Conservation (phyloP, 2,113 vertebrate genomes). For the Setophaga petechia region DNA sequence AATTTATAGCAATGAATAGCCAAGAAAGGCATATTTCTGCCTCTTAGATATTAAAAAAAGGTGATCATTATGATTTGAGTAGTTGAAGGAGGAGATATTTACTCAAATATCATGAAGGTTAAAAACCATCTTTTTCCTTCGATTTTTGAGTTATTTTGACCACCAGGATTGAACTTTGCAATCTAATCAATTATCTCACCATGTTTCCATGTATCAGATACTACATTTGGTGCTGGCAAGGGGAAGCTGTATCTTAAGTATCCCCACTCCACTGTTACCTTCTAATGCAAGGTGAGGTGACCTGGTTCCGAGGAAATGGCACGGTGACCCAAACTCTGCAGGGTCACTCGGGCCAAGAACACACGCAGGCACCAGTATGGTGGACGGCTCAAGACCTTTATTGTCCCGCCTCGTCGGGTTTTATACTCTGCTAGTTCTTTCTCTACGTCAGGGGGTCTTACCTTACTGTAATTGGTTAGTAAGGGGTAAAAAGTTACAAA, state of each 20-base stretch:
- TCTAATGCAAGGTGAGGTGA: no score
- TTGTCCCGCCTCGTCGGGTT: no score
- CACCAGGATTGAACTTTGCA: neutral
- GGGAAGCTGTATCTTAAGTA: neutral
- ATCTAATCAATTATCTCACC: neutral
- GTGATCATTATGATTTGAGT: neutral
- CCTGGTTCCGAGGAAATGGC: no score
- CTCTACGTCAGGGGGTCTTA: no score
- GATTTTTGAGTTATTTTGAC: neutral
- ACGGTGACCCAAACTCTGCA: no score
- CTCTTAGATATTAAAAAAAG: neutral
- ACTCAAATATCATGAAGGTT: neutral
- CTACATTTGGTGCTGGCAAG: neutral
- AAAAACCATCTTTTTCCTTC: no score
- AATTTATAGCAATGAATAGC: neutral
- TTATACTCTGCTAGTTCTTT: no score
- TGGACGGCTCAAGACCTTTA: no score
- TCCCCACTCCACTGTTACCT: neutral
- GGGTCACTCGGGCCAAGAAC: no score
- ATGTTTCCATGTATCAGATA: neutral
- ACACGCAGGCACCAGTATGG: no score
- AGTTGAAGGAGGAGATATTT: neutral
- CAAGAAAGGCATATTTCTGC: neutral
- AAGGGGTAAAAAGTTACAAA: no score
- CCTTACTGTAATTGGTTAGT: no score